Percentiles rank a stretch among this genome's conserved stretches.
These are phyloP conservation scores for Neodiprion virginianus DNA, from an alignment of 1,140 invertebrate species.

Conservation along the genomic window DNA sequence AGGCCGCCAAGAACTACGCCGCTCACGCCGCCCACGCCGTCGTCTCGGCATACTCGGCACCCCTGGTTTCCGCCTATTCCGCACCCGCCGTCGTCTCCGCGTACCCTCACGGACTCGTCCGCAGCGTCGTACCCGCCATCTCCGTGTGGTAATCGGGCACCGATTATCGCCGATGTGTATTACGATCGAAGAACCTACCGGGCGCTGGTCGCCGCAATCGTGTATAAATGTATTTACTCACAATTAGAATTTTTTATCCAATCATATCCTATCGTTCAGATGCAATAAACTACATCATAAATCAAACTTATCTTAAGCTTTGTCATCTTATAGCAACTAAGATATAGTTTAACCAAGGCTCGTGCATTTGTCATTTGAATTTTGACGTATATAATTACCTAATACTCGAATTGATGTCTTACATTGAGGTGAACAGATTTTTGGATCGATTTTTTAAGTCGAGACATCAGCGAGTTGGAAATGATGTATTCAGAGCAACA, in stretches of 20 bases:
- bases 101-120: not conserved
- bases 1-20: constrained; percentile 30
- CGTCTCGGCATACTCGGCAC: constrained; percentile 11
- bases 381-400: too few relatives aligned
- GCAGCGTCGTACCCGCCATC: not conserved
- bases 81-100: not conserved
- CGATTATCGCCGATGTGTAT: not conserved
- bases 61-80: constrained; percentile 8
- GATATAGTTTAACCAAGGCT: too few relatives aligned
- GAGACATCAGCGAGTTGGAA: too few relatives aligned
- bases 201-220: not conserved
- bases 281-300: not conserved
- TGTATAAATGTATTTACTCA: not conserved
- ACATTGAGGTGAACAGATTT: too few relatives aligned
- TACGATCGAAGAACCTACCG: not conserved
- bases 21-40: constrained; percentile 11
- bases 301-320: not conserved
- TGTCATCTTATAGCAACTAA: too few relatives aligned
- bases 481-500: too few relatives aligned
- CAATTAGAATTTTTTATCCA: not conserved
- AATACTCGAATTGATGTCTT: too few relatives aligned
- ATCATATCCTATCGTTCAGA: not conserved
- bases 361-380: too few relatives aligned
- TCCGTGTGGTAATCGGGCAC: constrained; percentile 34
- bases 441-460: too few relatives aligned